Evolutionary conservation across 2,888 invertebrate genomes (phyloP).

Genomic region (Crioceris asparagi): DNA sequence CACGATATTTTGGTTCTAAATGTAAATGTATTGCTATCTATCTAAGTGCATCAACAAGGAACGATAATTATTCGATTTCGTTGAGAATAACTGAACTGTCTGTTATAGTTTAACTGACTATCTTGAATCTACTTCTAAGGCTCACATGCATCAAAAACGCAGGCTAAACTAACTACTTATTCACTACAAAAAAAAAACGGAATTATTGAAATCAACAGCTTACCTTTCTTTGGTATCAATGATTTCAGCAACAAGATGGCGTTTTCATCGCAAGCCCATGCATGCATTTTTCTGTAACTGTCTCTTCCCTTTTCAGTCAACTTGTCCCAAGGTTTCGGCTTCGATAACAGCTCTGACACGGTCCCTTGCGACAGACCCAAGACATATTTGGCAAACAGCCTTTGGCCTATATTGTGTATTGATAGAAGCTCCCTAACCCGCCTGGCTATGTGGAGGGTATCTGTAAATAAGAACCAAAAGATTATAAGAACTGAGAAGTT

Average conservation of each 20-base stretch:
- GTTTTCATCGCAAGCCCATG: constrained; percentile 97
- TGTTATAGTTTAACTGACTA: no score
- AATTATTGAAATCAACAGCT: no score
- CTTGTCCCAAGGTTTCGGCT: constrained; percentile 99
- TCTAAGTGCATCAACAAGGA: no score
- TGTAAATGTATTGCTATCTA: no score
- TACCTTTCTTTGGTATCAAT: constrained; percentile 96
- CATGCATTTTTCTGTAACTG: constrained; percentile 99
- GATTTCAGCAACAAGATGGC: constrained; percentile 96
- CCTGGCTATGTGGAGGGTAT: constrained; percentile 89
- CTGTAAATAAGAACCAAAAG: constrained; percentile 32
- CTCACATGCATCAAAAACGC: no score
- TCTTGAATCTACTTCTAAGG: no score
- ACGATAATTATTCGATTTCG: no score
- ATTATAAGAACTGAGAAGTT: not conserved
- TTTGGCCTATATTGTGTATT: constrained; percentile 96
- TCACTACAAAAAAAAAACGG: no score
- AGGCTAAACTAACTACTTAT: no score
- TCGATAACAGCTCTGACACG: constrained; percentile 93
- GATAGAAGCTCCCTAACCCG: constrained; percentile 88
- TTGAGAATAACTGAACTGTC: no score
- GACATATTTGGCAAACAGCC: constrained; percentile 97
- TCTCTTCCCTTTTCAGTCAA: constrained; percentile 98
- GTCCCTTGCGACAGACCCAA: constrained; percentile 95
- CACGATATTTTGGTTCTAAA: no score